Evolutionary conservation across 2,888 invertebrate species (phyloP), one percentile per base, ranked within the genome.

Genomic region (Orthosia incerta): DNA sequence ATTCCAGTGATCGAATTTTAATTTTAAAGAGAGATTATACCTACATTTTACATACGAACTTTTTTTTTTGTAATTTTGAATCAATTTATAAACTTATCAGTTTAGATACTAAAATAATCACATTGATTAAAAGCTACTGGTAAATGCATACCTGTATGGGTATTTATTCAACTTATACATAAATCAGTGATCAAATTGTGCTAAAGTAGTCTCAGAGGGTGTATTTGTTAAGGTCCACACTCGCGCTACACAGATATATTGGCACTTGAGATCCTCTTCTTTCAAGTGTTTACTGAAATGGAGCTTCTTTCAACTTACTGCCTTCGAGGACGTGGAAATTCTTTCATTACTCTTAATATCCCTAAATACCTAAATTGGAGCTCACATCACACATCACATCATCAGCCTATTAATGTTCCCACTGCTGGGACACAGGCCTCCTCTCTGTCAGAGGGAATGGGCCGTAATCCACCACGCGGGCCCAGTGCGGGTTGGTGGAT

Each of bases 191-290:
- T 20, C 45, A 23, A n/a, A 59, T 39, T 18, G 39, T 57, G 55
- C 74, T 64, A 4, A 50, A 26, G 56, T 45, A 56, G 9, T 15
- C 39, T 26, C 26, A 18, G 39, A 39, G 39, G 39, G 26, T 56
- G 18, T 20, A 3, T 18, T 50, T 64, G 63, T 81, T 75, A 72
- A 64, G 23, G 48, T 75, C 70, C 65, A 71, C 66, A 62, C 76
- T 81, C 83, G 61, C 68, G 73, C 67, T 66, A 80, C 71, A 74
- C 67, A 85, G 87, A 88, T 86, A 88, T 87, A 86, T 88, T 86
- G 83, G 82, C 79, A 69, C 87, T 89, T 72, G 31, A 81, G 63
- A 69, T 67, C 63, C 80, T 73, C 75, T 82, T 66, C 65, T 70
- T 81, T 83, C 79, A 74, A 87, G 85, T 79, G 81, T 75, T 74